Evolutionary conservation across 2,113 vertebrate species (phyloP), one percentile per base, ranked within the genome.

Genomic region (Tautogolabrus adspersus): DNA sequence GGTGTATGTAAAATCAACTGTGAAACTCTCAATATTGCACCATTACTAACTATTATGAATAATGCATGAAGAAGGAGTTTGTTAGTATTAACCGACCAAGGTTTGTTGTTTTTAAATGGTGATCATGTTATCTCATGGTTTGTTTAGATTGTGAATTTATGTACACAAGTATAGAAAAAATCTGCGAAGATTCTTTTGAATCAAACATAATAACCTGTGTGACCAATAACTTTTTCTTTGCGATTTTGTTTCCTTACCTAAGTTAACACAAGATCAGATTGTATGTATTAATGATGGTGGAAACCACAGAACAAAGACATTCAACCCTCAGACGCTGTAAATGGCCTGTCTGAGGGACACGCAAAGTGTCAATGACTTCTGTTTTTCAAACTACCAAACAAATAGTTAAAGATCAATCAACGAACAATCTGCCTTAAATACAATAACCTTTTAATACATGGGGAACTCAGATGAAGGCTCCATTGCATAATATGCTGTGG

Each of bases 21-120:
- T 52, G 49, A 52, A 40, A 30, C 13, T 7, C 19, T 6, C 54
- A 3, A 26, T 56, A 44, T 34, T 59, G 69, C 59, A 64, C 34
- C n/a, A 19, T 34, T n/a, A 61, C 34, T 15, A n/a, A 61, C 34
- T 13, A n/a, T 51, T 69, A 51, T 30, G n/a, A 62, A 73, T 18
- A 59, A 66, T 72, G 85, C 88, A 87, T 85, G 87, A 72, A 65
- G 8, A 52, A 30, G 44, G 47, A 58, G 15, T 58, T 52, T 10
- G n/a, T 87, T 66, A 30, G 5, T 79, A 68, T 19, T 44, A 75
- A 76, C 18, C n/a, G 42, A 61, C 40, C 19, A 38, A 23, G 6
- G 19, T 70, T 73, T 71, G 11, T 11, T 63, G 49, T 65, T 70
- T 85, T 82, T 62, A 34, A 30, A 23, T 40, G 56, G 46, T 46